These are phyloP conservation scores for Falco columbarius DNA, from an alignment of 2,797 vertebrate genomes.

Conservation along the genomic window DNA sequence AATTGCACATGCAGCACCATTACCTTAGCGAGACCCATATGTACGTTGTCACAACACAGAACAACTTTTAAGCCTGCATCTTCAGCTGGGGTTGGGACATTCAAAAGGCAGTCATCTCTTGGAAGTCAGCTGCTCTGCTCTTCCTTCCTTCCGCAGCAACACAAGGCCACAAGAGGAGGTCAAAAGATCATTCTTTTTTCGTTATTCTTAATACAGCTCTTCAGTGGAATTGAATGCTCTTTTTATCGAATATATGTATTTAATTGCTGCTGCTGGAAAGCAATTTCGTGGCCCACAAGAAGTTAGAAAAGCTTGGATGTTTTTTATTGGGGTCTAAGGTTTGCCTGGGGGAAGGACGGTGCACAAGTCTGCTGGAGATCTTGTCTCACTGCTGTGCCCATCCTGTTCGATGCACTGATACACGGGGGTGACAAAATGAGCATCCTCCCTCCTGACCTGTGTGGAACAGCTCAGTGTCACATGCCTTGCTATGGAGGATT, in stretches of 20 bases:
- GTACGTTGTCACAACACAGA: background rate
- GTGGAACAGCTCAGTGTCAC: background rate
- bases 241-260: slow-evolving; percentile 7
- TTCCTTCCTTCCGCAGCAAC: background rate
- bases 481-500: background rate
- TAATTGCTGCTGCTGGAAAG: slow-evolving; percentile 3
- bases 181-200: background rate
- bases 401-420: fast-evolving
- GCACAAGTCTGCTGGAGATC: background rate
- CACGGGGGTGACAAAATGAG: background rate
- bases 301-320: background rate
- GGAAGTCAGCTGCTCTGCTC: background rate
- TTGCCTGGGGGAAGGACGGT: background rate
- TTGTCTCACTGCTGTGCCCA: background rate
- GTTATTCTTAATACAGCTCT: slow-evolving; percentile 35
- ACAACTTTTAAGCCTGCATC: background rate
- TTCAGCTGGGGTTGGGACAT: background rate
- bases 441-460: background rate
- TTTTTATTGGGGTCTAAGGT: background rate
- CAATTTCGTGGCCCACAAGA: background rate
- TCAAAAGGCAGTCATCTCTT: background rate
- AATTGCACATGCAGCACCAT: background rate
- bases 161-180: background rate
- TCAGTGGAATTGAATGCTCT: background rate
- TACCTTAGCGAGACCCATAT: background rate